Base-by-base conservation (phyloP, 2,888 invertebrate species). In the Trichopoda pennipes region DNA sequence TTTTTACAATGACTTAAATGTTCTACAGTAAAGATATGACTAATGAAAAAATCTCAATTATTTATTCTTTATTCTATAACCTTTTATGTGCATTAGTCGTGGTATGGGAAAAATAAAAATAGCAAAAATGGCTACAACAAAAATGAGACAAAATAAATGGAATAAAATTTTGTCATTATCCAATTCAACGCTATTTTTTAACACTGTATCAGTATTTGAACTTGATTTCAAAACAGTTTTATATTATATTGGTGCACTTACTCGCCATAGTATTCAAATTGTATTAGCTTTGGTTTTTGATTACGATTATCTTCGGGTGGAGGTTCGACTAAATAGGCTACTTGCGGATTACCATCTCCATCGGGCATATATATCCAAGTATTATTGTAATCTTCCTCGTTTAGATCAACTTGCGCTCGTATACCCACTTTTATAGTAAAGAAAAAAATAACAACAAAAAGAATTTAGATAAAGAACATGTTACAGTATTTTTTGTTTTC, bases 281-380 rank as follows among this genome's bases (percentile, higher is more conserved):
- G 86, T 42, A 88, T 87, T 1, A 87, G 82, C 69, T 87, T 87
- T n/a, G 86, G 87, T 66, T 86, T 58, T 38, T 84, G 86, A 14
- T 86, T 87, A 16, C 88, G 87, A 68, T 88, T 85, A n/a, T 73
- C 86, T 38, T 87, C 88, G 19, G 87, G 86, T 3, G 90, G 88
- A 8, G 90, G 90, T 79, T 90, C 89, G 3, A 88, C 87, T 61
- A 91, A 84, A 84, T 90, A 91, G 3, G 90, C 90, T 58, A 91
- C 89, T 83, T 91, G 88, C 0, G 90, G 88, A 3, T 89, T 86
- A 6, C 91, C 91, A 82, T 90, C 87, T 0, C 91, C 91, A 85
- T 91, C 90, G 19, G 91, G 90, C 90, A 91, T 91, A 75, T 91
- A 91, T 60, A 91, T 89, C 91, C 91, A 91, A 8, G 91, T 91